phyloP scores from a whole-genome alignment of 2,888 invertebrate species.

The Loripinus fragilis region DNA sequence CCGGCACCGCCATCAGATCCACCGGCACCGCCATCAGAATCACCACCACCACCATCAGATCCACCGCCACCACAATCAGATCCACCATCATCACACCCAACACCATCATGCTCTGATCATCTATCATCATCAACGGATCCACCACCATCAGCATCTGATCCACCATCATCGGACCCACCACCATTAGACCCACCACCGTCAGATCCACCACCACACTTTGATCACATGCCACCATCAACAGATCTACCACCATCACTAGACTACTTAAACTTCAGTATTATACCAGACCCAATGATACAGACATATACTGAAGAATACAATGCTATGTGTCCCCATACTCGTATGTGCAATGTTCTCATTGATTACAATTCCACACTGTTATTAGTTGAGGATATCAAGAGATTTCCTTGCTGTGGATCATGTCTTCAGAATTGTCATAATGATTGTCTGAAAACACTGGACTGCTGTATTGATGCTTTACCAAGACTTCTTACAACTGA shows the following conservation, averaged over 20 bases:
- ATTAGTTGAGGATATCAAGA: neutral
- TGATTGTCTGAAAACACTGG: neutral
- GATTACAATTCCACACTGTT: neutral
- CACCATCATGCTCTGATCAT: too few species aligned
- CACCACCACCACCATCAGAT: too few species aligned
- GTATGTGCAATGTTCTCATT: slow-evolving; percentile 17
- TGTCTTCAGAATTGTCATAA: slow-evolving; percentile 26
- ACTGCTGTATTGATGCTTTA: slow-evolving; percentile 29
- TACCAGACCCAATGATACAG: neutral
- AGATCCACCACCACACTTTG: too few species aligned
- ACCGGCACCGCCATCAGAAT: too few species aligned
- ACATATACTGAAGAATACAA: slow-evolving; percentile 5
- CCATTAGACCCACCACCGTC: too few species aligned
- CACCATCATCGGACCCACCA: too few species aligned
- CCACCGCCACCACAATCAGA: neutral
- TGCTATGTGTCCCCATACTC: slow-evolving; percentile 17
- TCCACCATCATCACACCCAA: too few species aligned
- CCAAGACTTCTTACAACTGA: neutral
- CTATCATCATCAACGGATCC: too few species aligned
- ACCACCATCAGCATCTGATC: too few species aligned
- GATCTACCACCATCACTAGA: neutral
- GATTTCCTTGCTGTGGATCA: slow-evolving; percentile 18
- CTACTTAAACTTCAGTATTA: neutral
- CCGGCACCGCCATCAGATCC: too few species aligned
- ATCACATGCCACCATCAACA: too few species aligned